Conservation (phyloP, 2,797 vertebrate species). For the Chelidonichthys spinosus region DNA sequence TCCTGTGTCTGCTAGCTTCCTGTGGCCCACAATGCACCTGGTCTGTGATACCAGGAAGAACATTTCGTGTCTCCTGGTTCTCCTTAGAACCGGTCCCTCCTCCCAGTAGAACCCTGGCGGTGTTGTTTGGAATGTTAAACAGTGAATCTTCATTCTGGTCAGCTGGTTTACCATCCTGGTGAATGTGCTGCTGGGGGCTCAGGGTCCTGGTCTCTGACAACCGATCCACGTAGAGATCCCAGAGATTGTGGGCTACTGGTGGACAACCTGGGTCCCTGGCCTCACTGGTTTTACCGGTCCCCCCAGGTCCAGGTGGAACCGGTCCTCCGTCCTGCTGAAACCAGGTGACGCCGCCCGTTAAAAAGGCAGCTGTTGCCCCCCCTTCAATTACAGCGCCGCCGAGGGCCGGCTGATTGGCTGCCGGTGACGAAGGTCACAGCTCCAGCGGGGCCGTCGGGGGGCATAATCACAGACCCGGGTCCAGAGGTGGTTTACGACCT, state of each 20-base stretch:
- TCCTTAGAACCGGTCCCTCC: too few species aligned
- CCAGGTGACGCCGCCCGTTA: conserved; percentile 76
- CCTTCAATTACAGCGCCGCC: conserved; percentile 64
- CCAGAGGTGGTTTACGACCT: conserved; percentile 57
- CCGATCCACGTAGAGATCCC: too few species aligned
- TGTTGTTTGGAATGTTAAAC: conserved; percentile 12
- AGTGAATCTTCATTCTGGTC: conserved; percentile 20
- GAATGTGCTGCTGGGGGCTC: conserved; percentile 18
- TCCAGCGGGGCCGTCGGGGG: conserved; percentile 57
- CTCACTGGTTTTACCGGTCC: too few species aligned
- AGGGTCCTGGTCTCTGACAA: too few species aligned
- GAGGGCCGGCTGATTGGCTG: conserved; percentile 48
- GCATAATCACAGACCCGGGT: conserved; percentile 76
- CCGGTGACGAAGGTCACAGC: conserved; percentile 52
- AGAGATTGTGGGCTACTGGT: too few species aligned
- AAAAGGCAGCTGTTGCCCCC: conserved; percentile 77
- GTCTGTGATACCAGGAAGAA: not conserved
- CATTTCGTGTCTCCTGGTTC: too few species aligned
- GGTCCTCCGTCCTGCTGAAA: conserved; percentile 32
- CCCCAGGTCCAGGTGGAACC: not conserved
- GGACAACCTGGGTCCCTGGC: too few species aligned
- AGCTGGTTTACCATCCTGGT: conserved; percentile 9
- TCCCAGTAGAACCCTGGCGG: not conserved
- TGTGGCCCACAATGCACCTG: too few species aligned
- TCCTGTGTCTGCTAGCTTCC: too few species aligned